Conservation (phyloP, 92 coral and sea anemone species). For the Siderastrea siderea region DNA sequence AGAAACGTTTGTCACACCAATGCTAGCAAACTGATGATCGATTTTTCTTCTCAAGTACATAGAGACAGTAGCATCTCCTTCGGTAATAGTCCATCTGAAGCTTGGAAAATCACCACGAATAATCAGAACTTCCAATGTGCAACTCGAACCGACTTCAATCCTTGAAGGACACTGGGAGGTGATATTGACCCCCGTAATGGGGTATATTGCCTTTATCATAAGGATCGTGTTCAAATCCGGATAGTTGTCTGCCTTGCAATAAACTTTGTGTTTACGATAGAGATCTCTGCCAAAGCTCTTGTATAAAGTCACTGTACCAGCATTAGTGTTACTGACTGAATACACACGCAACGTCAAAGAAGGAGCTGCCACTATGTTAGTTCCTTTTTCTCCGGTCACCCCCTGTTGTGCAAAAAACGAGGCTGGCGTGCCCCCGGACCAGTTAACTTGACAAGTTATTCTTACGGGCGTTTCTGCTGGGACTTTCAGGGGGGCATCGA, state of each 20-base stretch:
- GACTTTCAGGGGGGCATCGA: constrained; percentile 40
- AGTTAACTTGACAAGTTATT: constrained; percentile 63
- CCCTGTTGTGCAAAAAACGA: constrained; percentile 55
- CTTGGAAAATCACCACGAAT: constrained; percentile 40
- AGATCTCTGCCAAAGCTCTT: constrained; percentile 19
- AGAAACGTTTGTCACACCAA: constrained; percentile 19
- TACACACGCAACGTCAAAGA: background rate
- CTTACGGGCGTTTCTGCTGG: constrained; percentile 42
- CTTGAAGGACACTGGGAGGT: constrained; percentile 37
- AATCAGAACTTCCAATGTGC: constrained; percentile 41
- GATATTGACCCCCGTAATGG: constrained; percentile 57
- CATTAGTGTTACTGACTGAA: constrained; percentile 1
- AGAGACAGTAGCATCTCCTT: background rate
- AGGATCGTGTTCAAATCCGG: constrained; percentile 46
- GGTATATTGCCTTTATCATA: constrained; percentile 20
- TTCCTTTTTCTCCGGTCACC: constrained; percentile 59
- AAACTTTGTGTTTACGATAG: background rate
- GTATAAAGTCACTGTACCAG: constrained; percentile 14
- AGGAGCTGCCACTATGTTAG: constrained; percentile 26
- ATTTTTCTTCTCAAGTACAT: background rate
- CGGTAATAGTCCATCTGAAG: constrained; percentile 66
- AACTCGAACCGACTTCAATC: constrained; percentile 26
- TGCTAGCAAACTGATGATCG: constrained; percentile 21
- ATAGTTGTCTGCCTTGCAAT: constrained; percentile 36
- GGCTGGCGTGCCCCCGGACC: constrained; percentile 71